Percentiles rank a stretch among this genome's conserved stretches.
Conservation (phyloP, 2,888 invertebrate genomes). For the Latheticus oryzae region DNA sequence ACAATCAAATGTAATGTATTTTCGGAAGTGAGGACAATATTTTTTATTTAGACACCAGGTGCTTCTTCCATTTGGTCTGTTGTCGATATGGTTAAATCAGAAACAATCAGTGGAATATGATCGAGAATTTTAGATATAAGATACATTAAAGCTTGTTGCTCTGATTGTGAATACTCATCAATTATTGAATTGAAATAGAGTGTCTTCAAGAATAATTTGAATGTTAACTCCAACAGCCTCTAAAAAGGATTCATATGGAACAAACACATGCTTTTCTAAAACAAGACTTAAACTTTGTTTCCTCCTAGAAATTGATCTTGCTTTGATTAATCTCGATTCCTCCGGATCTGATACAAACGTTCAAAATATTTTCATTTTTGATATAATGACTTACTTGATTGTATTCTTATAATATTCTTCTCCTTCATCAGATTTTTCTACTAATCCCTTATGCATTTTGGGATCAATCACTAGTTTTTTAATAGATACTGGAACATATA, state of each 20-base stretch:
- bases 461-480: constrained; percentile 78
- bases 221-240: constrained; percentile 69
- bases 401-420: constrained; percentile 50
- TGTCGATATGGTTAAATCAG: constrained; percentile 11
- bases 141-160: not conserved
- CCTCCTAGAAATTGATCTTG: constrained; percentile 77
- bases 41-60: constrained; percentile 56
- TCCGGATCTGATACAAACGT: constrained; percentile 72
- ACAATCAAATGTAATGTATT: constrained; percentile 9
- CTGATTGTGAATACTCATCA: constrained; percentile 14
- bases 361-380: too few relatives aligned
- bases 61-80: constrained; percentile 7
- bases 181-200: constrained; percentile 70
- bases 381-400: constrained; percentile 41
- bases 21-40: constrained; percentile 1
- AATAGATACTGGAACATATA: constrained; percentile 82
- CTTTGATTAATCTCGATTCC: constrained; percentile 82
- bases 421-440: constrained; percentile 56
- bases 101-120: constrained; percentile 19
- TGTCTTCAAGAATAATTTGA: constrained; percentile 80
- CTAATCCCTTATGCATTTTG: constrained; percentile 69
- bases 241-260: constrained; percentile 68
- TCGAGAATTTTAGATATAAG: constrained; percentile 16
- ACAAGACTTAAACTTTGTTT: constrained; percentile 77
- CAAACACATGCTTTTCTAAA: constrained; percentile 78